Percentiles rank a stretch among this genome's conserved stretches.
phyloP scores from a whole-genome alignment of 2,113 vertebrate species.

The Scytalopus superciliaris region DNA sequence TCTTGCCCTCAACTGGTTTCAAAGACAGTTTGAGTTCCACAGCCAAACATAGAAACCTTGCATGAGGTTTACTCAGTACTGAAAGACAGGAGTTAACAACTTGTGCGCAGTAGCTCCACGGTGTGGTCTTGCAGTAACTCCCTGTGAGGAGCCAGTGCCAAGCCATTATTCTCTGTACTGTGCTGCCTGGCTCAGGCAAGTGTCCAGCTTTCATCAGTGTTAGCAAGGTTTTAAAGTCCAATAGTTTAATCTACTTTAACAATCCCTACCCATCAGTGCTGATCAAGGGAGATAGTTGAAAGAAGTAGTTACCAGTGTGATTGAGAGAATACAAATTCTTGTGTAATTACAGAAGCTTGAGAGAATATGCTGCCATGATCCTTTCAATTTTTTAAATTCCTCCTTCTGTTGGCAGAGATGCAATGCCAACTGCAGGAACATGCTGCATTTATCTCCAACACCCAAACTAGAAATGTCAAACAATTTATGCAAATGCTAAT shows the following conservation, averaged over 20 bases:
- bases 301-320: neutral
- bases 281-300: neutral
- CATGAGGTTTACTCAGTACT: neutral
- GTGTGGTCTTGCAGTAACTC: neutral
- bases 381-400: neutral
- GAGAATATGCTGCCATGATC: neutral
- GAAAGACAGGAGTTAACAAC: neutral
- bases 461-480: neutral
- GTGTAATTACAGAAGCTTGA: neutral
- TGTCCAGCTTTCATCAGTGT: neutral
- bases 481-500: neutral
- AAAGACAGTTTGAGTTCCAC: neutral
- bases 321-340: neutral
- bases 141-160: neutral
- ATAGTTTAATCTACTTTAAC: neutral
- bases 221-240: neutral
- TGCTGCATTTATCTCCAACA: neutral
- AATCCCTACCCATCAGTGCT: neutral
- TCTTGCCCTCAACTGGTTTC: neutral
- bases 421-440: neutral
- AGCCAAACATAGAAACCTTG: neutral
- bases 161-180: neutral
- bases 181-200: neutral
- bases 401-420: neutral
- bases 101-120: fast-evolving